phyloP scores from a whole-genome alignment of 2,888 invertebrate species.

The Endotricha flammealis region DNA sequence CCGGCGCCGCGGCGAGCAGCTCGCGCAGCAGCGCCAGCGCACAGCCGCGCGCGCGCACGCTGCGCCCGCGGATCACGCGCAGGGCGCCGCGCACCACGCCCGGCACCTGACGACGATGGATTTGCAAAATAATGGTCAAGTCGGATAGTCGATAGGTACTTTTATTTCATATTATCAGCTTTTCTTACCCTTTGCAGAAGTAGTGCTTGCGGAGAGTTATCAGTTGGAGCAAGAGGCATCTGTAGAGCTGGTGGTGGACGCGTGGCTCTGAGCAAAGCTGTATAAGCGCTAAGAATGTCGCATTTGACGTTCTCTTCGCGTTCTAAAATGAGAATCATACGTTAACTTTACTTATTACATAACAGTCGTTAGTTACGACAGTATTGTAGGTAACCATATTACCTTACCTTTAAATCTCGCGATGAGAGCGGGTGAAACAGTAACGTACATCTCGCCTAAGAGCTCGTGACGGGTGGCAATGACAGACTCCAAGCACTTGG shows the following conservation, averaged over 20 bases:
- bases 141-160: too few species aligned
- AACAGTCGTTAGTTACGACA: too few species aligned
- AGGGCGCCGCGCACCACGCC: constrained; percentile 91
- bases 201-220: constrained; percentile 81
- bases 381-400: too few species aligned
- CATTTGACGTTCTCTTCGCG: constrained; percentile 99
- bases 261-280: constrained; percentile 94
- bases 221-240: constrained; percentile 85
- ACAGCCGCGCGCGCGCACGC: constrained; percentile 84
- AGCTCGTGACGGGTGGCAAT: constrained; percentile 95
- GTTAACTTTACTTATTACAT: not conserved
- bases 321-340: too few species aligned
- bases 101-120: too few species aligned
- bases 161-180: too few species aligned
- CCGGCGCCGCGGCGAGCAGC: constrained; percentile 92
- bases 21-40: constrained; percentile 95
- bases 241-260: constrained; percentile 81
- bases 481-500: constrained; percentile 97
- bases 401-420: constrained; percentile 90
- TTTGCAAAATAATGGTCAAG: not conserved
- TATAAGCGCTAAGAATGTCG: constrained; percentile 97
- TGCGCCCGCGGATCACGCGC: constrained; percentile 89
- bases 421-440: constrained; percentile 94
- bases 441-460: constrained; percentile 91
- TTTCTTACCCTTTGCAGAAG: constrained; percentile 71